Percentiles rank a stretch among this genome's conserved stretches.
phyloP scores from a whole-genome alignment of 1,140 invertebrate species.

The Halesus radiatus region DNA sequence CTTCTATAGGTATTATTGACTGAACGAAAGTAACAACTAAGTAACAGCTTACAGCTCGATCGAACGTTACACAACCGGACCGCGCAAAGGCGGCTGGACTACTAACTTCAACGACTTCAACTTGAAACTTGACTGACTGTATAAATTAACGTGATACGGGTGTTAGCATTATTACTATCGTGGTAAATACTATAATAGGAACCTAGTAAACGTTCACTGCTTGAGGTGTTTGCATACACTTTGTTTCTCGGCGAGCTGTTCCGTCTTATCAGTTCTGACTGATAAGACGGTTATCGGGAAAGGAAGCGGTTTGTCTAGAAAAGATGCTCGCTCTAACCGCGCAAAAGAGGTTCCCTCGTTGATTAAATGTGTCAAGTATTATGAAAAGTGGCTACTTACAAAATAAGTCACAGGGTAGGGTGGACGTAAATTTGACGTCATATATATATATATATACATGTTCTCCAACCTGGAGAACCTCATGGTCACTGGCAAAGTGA shows the following conservation, averaged over 20 bases:
- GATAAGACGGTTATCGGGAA: neutral
- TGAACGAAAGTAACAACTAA: conserved; percentile 10
- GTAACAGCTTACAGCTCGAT: neutral
- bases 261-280: conserved; percentile 1
- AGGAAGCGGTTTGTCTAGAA: neutral
- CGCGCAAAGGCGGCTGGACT: neutral
- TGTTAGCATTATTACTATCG: neutral
- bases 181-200: neutral
- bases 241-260: neutral
- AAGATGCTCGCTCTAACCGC: neutral
- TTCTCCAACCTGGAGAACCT: no score
- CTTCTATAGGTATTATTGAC: neutral
- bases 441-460: no score
- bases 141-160: neutral
- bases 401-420: no score
- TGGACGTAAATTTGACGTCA: no score
- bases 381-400: no score
- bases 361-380: no score
- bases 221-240: conserved; percentile 6
- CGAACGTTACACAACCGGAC: neutral
- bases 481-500: no score
- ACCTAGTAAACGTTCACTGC: neutral
- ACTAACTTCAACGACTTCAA: neutral
- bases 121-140: neutral
- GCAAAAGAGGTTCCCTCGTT: no score